These are phyloP conservation scores for Cotesia typhae DNA, from an alignment of 1,140 invertebrate genomes.

Conservation along the genomic window DNA sequence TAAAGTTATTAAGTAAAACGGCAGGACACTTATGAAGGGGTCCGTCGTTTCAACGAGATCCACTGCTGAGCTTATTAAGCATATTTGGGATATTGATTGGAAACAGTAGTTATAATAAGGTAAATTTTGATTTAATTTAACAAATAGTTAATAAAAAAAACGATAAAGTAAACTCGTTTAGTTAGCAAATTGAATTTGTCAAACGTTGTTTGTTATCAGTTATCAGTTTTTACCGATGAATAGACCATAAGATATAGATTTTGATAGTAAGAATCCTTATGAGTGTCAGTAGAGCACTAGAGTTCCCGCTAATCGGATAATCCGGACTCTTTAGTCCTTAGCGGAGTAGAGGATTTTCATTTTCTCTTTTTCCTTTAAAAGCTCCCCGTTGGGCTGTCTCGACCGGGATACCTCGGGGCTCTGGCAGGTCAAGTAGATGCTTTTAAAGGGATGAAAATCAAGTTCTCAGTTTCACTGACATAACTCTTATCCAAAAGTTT, in stretches of 20 bases:
- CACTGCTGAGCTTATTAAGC: constrained; percentile 51
- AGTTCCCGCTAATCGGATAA: constrained; percentile 31
- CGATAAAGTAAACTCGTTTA: too few relatives aligned
- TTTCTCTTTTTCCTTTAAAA: constrained; percentile 23
- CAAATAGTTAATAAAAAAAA: too few relatives aligned
- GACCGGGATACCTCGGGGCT: too few relatives aligned
- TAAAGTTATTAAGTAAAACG: constrained; percentile 9
- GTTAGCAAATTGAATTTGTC: too few relatives aligned
- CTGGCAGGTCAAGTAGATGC: constrained; percentile 16
- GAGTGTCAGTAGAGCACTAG: constrained; percentile 25
- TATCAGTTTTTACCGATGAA: neutral
- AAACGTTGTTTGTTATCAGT: neutral
- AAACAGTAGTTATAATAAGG: constrained; percentile 52
- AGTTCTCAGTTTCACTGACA: constrained; percentile 7
- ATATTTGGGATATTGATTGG: constrained; percentile 60
- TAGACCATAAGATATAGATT: neutral
- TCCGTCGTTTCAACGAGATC: constrained; percentile 47
- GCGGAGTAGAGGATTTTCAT: constrained; percentile 23
- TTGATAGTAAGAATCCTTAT: constrained; percentile 19
- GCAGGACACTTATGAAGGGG: constrained; percentile 58
- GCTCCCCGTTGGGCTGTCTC: neutral
- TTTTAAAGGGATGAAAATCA: constrained; percentile 35
- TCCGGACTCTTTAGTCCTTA: constrained; percentile 23
- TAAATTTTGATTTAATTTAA: constrained; percentile 32
- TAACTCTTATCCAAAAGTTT: constrained; percentile 6